phyloP scores from a whole-genome alignment of 2,113 vertebrate genomes.

The Saguinus midas region DNA sequence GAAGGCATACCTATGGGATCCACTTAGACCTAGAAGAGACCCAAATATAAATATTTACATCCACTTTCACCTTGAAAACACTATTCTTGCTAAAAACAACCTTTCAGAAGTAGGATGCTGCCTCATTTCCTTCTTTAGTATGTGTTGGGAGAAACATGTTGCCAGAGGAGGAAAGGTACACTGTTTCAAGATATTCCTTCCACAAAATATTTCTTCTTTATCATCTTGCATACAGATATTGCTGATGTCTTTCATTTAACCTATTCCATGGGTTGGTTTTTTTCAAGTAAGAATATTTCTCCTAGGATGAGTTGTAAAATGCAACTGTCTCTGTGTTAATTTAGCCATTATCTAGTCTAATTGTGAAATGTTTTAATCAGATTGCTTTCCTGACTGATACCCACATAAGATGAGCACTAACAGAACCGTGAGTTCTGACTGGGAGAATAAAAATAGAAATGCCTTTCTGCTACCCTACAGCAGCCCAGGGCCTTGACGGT shows the following conservation, averaged over 20 bases:
- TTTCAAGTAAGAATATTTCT: conserved; percentile 30
- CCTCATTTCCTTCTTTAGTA: conserved; percentile 49
- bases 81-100: neutral
- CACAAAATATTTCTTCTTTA: conserved; percentile 27
- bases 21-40: neutral
- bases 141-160: neutral
- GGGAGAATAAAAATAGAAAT: neutral
- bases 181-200: conserved; percentile 28
- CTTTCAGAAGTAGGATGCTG: conserved; percentile 32
- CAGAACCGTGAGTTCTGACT: neutral
- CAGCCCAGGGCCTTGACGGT: neutral
- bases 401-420: neutral
- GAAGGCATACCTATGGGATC: neutral
- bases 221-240: neutral
- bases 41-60: neutral
- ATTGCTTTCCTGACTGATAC: neutral
- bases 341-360: conserved; percentile 3
- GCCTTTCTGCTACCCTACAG: neutral
- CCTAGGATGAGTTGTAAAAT: neutral
- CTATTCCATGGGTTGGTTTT: neutral
- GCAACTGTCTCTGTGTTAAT: neutral
- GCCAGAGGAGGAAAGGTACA: conserved; percentile 40
- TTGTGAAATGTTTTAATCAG: conserved; percentile 20
- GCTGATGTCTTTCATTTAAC: conserved; percentile 26
- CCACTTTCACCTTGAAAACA: conserved; percentile 3